Conservation (phyloP, 2,888 invertebrate genomes). For the Scaeva pyrastri region DNA sequence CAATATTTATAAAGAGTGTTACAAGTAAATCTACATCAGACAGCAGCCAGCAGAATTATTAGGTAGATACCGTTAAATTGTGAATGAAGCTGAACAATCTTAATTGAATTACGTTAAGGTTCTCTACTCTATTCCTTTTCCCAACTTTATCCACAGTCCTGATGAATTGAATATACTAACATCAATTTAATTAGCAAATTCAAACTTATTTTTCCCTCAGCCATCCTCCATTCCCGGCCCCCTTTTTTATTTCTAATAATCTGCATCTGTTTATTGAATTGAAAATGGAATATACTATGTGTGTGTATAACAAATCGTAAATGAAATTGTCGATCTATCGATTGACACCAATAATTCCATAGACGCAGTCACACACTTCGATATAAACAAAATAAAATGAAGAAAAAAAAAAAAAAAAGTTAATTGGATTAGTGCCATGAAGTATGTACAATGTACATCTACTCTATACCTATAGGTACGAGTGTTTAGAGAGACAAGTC, state of each 20-base stretch:
- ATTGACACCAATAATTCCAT: constrained; percentile 2
- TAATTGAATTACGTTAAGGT: constrained; percentile 1
- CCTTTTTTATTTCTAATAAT: too few species aligned
- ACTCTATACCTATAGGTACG: too few species aligned
- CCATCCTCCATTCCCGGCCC: too few species aligned
- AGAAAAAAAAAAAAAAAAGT: not conserved
- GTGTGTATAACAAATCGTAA: constrained; percentile 11
- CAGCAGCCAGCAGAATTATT: too few species aligned
- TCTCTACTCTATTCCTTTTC: not conserved
- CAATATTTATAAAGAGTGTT: too few species aligned
- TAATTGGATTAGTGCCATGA: constrained; percentile 34
- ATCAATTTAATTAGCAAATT: constrained; percentile 11
- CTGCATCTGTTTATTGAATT: constrained; percentile 7
- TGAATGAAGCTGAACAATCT: not conserved
- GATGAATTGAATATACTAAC: not conserved
- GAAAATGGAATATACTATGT: not conserved
- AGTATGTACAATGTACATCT: too few species aligned
- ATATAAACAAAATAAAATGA: not conserved
- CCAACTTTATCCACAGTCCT: not conserved
- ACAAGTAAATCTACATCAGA: too few species aligned
- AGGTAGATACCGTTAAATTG: not conserved
- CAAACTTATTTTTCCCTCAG: not conserved
- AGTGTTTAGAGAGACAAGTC: not conserved
- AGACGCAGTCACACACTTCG: not conserved
- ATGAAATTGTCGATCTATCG: constrained; percentile 26